phyloP scores from a whole-genome alignment of 2,888 invertebrate genomes.

The Pocota personata region DNA sequence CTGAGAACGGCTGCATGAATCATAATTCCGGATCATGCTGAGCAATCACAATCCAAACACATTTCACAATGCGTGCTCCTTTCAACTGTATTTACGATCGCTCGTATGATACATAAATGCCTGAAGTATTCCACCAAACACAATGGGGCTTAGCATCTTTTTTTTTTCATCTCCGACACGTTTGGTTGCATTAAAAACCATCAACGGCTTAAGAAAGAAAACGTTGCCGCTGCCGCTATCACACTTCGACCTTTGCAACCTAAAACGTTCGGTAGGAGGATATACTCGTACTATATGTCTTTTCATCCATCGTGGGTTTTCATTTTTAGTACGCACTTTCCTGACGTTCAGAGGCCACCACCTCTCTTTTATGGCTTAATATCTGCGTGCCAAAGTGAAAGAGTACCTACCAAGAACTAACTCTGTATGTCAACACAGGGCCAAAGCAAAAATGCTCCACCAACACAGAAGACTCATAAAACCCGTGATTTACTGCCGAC shows the following conservation, averaged over 20 bases:
- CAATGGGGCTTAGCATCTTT: conserved; percentile 5
- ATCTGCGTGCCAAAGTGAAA: conserved; percentile 63
- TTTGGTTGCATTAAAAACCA: conserved; percentile 20
- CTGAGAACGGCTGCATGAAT: neutral
- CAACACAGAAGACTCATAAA: conserved; percentile 54
- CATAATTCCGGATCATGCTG: neutral
- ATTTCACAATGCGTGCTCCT: neutral
- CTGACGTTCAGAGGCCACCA: conserved; percentile 32
- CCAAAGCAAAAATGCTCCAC: conserved; percentile 35
- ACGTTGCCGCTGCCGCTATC: neutral
- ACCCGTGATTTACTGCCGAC: conserved; percentile 65
- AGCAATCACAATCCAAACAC: neutral
- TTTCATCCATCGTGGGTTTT: conserved; percentile 33
- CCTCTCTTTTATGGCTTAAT: conserved; percentile 70
- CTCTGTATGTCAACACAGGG: conserved; percentile 55
- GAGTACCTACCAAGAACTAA: conserved; percentile 50
- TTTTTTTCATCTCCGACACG: conserved; percentile 39
- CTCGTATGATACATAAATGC: neutral
- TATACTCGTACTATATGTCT: too few relatives aligned
- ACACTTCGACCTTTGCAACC: conserved; percentile 38
- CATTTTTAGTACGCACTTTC: conserved; percentile 62
- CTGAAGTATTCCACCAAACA: neutral
- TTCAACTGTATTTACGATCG: neutral
- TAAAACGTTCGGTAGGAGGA: conserved; percentile 28
- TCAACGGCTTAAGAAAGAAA: conserved; percentile 8